Percentiles rank a stretch among this genome's conserved stretches.
phyloP scores from a whole-genome alignment of 2,113 vertebrate genomes.

The Centropus unirufus region DNA sequence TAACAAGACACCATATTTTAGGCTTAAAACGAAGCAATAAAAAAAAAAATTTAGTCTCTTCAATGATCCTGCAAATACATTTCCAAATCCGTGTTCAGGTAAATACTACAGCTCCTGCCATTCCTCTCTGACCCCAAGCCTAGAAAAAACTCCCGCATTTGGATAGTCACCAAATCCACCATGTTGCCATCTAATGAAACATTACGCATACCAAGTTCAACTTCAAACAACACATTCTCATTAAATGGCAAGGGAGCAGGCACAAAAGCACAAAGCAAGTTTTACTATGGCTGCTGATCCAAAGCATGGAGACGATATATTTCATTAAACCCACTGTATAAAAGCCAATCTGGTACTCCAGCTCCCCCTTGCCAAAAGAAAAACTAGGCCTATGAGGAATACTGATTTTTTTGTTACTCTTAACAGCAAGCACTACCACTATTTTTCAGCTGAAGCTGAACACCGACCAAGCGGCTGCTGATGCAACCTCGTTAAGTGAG shows the following conservation, averaged over 20 bases:
- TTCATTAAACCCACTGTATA: not conserved
- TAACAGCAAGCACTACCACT: not conserved
- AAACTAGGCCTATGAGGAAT: not conserved
- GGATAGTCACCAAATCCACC: not conserved
- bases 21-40: not conserved
- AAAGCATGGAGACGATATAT: not conserved
- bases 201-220: not conserved
- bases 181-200: not conserved
- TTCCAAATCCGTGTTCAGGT: not conserved
- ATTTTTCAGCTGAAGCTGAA: not conserved
- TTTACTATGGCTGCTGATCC: not conserved
- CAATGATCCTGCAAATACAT: not conserved
- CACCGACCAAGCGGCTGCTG: not conserved
- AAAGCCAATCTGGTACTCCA: not conserved
- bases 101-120: not conserved
- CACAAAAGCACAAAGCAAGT: not conserved
- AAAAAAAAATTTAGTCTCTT: not conserved
- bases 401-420: not conserved
- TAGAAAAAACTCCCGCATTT: not conserved
- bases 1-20: not conserved
- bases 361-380: not conserved
- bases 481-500: not conserved
- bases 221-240: not conserved
- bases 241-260: not conserved
- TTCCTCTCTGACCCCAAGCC: not conserved